Conservation (phyloP, 92 coral and sea anemone genomes). For the Palythoa grandis region DNA sequence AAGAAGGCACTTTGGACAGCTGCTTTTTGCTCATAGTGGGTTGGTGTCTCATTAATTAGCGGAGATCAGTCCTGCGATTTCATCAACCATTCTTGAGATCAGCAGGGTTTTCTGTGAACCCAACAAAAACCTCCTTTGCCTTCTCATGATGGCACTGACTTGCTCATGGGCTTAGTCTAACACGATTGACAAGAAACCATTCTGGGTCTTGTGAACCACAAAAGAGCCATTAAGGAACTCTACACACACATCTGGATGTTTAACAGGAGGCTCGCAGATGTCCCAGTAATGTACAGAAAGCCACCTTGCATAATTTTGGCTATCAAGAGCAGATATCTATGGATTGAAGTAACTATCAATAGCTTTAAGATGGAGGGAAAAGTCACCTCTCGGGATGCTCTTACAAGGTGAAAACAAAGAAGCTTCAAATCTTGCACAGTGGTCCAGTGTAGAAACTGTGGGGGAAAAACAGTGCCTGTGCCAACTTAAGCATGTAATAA, state of each 20-base stretch:
- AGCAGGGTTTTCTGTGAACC: constrained; percentile 23
- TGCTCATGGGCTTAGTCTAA: too few species aligned
- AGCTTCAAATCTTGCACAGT: constrained; percentile 45
- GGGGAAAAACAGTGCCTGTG: too few species aligned
- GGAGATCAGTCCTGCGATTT: constrained; percentile 43
- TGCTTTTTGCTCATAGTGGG: too few species aligned
- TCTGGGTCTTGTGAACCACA: too few species aligned
- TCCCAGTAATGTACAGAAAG: constrained; percentile 46
- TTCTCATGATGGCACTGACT: too few species aligned
- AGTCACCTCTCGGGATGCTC: constrained; percentile 49
- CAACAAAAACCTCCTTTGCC: too few species aligned
- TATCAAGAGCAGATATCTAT: background rate
- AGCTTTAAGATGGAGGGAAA: constrained; percentile 44
- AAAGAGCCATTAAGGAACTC: too few species aligned
- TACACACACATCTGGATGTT: too few species aligned
- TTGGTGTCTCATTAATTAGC: background rate
- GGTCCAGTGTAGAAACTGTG: background rate
- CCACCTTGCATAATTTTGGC: background rate
- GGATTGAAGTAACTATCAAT: background rate
- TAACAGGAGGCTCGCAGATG: constrained; percentile 20
- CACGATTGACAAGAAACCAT: too few species aligned
- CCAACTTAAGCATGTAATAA: too few species aligned
- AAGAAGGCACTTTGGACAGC: too few species aligned
- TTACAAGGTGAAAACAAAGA: background rate
- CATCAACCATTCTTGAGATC: constrained; percentile 56